These are phyloP conservation scores for Orchesellides sinensis DNA, from an alignment of 2,888 invertebrate species.

Conservation along the genomic window DNA sequence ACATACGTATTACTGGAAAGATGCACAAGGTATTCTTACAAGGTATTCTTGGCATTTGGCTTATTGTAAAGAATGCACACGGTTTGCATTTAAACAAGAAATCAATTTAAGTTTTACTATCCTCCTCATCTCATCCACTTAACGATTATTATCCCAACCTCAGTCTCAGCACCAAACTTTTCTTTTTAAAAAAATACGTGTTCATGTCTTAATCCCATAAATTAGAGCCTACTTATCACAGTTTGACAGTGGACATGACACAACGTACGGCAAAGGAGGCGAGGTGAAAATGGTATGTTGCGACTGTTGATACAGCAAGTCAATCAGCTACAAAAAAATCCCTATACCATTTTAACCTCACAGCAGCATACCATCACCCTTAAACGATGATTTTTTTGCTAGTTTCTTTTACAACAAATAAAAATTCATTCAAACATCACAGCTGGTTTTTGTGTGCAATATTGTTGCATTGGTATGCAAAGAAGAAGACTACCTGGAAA, in stretches of 20 bases:
- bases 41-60: too few relatives aligned
- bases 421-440: background rate
- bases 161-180: conserved; percentile 38
- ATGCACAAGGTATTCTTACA: too few relatives aligned
- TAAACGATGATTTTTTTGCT: background rate
- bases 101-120: conserved; percentile 31
- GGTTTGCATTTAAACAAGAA: background rate
- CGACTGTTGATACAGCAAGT: conserved; percentile 6
- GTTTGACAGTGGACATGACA: conserved; percentile 58
- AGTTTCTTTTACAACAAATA: background rate
- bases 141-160: conserved; percentile 50
- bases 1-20: too few relatives aligned
- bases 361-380: conserved; percentile 4
- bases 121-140: conserved; percentile 37
- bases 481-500: conserved; percentile 42
- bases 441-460: conserved; percentile 40
- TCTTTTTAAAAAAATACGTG: conserved; percentile 1
- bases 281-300: conserved; percentile 21
- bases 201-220: conserved; percentile 61
- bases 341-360: conserved; percentile 38
- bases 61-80: background rate
- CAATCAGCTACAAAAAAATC: conserved; percentile 34
- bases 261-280: conserved; percentile 35
- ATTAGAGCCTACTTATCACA: conserved; percentile 58
- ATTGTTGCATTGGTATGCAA: conserved; percentile 49